phyloP scores from a whole-genome alignment of 2,113 vertebrate genomes.

The Microtus richardsoni region DNA sequence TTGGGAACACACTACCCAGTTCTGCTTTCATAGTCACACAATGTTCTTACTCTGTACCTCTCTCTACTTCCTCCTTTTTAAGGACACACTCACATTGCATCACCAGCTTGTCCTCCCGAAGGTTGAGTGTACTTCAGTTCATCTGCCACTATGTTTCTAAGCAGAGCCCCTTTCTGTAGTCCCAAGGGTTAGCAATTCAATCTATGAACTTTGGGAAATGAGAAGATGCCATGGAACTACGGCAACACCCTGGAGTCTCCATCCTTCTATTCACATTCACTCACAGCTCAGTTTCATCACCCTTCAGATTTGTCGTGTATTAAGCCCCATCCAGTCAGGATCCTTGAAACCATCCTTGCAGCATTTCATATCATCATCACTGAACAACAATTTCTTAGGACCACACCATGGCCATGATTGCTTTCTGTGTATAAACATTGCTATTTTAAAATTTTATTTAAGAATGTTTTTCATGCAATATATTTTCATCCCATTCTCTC shows the following conservation, averaged over 20 bases:
- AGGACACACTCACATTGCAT: neutral
- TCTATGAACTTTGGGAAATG: neutral
- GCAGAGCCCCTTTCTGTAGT: neutral
- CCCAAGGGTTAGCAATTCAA: neutral
- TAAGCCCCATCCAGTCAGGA: neutral
- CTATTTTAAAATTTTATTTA: neutral
- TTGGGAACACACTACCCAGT: neutral
- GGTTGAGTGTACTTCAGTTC: neutral
- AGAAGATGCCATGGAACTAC: neutral
- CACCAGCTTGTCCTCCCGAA: neutral
- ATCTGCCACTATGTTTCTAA: neutral
- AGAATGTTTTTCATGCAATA: neutral
- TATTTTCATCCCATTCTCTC: neutral
- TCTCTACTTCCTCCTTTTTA: neutral
- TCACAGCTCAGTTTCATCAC: neutral
- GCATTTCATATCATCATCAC: too few relatives aligned
- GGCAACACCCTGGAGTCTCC: neutral
- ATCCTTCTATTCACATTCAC: neutral
- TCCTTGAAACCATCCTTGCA: neutral
- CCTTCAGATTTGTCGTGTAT: neutral
- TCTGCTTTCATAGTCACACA: neutral
- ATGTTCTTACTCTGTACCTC: neutral
- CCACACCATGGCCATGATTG: neutral
- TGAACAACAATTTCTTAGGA: neutral
- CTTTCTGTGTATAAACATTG: rapidly evolving